Base-by-base conservation (phyloP, 2,888 invertebrate genomes). In the Nowickia ferox region DNA sequence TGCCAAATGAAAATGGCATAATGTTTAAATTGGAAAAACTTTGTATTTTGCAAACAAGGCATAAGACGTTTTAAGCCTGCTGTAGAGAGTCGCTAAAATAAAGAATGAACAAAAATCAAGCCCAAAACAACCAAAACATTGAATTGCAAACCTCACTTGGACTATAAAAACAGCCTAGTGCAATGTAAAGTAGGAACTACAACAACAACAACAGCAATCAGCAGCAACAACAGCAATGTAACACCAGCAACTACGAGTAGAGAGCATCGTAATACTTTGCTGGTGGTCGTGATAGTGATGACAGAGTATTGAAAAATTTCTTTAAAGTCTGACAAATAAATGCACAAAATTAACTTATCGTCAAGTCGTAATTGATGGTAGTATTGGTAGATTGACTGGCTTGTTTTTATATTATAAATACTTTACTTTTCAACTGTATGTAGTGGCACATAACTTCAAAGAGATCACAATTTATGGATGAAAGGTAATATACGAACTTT, bases 251-350 rank as follows among this genome's bases (percentile, higher is more conserved):
- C 74, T 44, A n/a, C n/a, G n/a, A n/a, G n/a, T n/a, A 11, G 44
- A 46, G 38, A 69, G 63, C 44, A 19, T 63, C 19, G 42, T 66
- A 65, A 65, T 74, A 59, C 83, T 17, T 83, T 65, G 77, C 68
- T 74, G 84, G 84, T 78, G 84, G 84, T 84, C 78, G 83, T 77
- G 57, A 30, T 61, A 48, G 40, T 19, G 68, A 59, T 84, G 68
- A 79, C 84, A 84, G 84, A 84, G 63, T 59, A 19, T 48, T 22
- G 17, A 11, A 55, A 69, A 75, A 38, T 11, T 53, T 51, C 19
- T 65, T 53, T 30, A 30, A 30, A 6, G 30, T 30, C 30, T 30
- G 30, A 6, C 40, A 53, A 13, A 63, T 42, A 19, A 42, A 57
- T 48, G n/a, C 22, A 57, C 10, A 40, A n/a, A 61, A 11, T 46